These are phyloP conservation scores for Brachionus rubens DNA, from an alignment of 1,140 invertebrate genomes.

Conservation along the genomic window DNA sequence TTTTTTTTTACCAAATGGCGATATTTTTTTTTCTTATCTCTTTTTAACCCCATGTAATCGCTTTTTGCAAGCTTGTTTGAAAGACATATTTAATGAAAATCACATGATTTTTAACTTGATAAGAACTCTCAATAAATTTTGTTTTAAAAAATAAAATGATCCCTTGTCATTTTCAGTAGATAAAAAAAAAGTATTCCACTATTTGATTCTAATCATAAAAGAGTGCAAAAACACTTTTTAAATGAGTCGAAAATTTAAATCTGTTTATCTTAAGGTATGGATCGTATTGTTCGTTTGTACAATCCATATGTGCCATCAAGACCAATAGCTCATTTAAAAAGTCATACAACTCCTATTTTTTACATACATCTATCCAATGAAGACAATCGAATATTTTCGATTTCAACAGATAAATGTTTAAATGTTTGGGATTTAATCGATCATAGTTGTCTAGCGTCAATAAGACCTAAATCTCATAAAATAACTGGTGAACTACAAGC, in stretches of 20 bases:
- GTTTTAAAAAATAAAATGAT: too few species aligned
- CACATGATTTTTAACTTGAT: too few species aligned
- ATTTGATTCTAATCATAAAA: too few species aligned
- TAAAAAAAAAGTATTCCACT: neutral
- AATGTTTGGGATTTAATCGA: conserved; percentile 59
- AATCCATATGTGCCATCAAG: conserved; percentile 60
- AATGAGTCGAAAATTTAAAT: neutral
- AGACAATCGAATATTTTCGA: conserved; percentile 59
- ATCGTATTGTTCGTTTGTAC: conserved; percentile 59
- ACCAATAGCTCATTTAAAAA: conserved; percentile 58
- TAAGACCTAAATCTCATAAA: conserved; percentile 59
- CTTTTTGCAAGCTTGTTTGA: too few species aligned
- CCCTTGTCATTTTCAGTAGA: too few species aligned
- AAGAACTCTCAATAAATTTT: too few species aligned
- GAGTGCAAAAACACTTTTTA: neutral
- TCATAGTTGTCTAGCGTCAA: conserved; percentile 57
- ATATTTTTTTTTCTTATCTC: too few species aligned
- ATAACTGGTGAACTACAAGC: conserved; percentile 59
- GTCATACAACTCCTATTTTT: conserved; percentile 60
- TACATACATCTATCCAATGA: conserved; percentile 57
- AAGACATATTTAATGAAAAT: too few species aligned
- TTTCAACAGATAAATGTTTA: conserved; percentile 58
- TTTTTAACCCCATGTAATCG: too few species aligned
- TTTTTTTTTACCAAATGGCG: too few species aligned
- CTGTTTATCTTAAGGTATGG: conserved; percentile 54